Base-by-base conservation (phyloP, 2,888 invertebrate genomes). In the Dorcus hopei region DNA sequence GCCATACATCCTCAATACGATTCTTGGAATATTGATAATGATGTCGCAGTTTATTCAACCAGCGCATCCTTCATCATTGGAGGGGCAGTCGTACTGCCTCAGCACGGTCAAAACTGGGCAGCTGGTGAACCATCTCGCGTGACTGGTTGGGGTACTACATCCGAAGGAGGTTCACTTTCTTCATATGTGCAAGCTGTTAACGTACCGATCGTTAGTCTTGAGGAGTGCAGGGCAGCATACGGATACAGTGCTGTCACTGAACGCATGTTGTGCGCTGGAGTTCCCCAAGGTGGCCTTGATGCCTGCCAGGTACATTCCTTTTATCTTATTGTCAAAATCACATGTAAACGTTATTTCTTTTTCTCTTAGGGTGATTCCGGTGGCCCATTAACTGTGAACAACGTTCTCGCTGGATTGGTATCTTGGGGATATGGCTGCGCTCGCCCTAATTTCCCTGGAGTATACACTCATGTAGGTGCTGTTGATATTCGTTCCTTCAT, bases 191-290 rank as follows among this genome's bases (percentile, higher is more conserved):
- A 43, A 9, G 45, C 14, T 23, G 23, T 51, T 8, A 43, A 9
- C 5, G 38, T 56, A 1, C 56, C 56, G 3, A 9, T 56, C 2
- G 38, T 56, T 5, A 23, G 50, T 39, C 43, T 42, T 39, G 38
- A 33, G 1, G 14, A 26, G 2, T 61, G 45, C 38, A 45, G 11
- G 11, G 45, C 38, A 33, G 16, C 52, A 8, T 45, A 47, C 14
- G 11, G 9, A 3, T 26, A 47, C 9, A 2, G 3, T 53, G 55
- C 23, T 3, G 64, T 70, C 9, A 80, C 81, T 0, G 64, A 72
- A 0, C 77, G 79, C 33, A 83, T 83, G 83, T 80, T 83, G 67
- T 83, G 83, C 54, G 83, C 83, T 0, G 83, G 82, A 1, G 79
- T 80, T 14, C 79, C 80, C 64, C 74, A 69, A 0, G 80, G 82